Conservation (phyloP, 1,140 invertebrate genomes). For the Trachymyrmex cornetzi region DNA sequence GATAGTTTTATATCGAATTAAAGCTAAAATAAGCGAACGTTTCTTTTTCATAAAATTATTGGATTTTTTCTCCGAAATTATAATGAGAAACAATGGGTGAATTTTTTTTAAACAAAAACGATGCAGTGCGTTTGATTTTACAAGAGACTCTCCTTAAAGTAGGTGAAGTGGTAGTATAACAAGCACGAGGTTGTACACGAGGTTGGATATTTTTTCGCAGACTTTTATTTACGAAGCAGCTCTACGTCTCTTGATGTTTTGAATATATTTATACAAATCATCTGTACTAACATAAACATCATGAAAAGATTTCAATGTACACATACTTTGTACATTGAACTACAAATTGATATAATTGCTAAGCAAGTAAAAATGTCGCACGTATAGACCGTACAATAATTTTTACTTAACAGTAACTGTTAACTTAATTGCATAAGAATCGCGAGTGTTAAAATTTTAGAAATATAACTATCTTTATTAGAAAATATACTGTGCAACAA, state of each 20-base stretch:
- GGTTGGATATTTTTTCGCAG: neutral
- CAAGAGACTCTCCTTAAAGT: constrained; percentile 8
- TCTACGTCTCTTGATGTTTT: neutral
- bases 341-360: neutral
- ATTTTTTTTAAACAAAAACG: constrained; percentile 1
- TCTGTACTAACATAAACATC: neutral
- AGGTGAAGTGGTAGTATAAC: constrained; percentile 8
- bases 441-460: too few species aligned
- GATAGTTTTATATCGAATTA: neutral
- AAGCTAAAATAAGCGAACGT: neutral
- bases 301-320: too few species aligned
- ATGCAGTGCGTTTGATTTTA: constrained; percentile 19
- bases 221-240: neutral
- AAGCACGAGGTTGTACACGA: neutral
- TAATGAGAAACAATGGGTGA: constrained; percentile 7
- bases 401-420: neutral
- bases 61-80: neutral
- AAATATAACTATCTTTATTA: too few species aligned
- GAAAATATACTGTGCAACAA: neutral
- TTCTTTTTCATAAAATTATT: neutral
- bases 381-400: neutral
- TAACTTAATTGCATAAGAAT: too few species aligned
- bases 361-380: neutral
- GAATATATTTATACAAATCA: neutral
- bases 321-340: neutral